These are phyloP conservation scores for Tetragnatha versicolor DNA, from an alignment of 1,140 invertebrate species.

Conservation along the genomic window DNA sequence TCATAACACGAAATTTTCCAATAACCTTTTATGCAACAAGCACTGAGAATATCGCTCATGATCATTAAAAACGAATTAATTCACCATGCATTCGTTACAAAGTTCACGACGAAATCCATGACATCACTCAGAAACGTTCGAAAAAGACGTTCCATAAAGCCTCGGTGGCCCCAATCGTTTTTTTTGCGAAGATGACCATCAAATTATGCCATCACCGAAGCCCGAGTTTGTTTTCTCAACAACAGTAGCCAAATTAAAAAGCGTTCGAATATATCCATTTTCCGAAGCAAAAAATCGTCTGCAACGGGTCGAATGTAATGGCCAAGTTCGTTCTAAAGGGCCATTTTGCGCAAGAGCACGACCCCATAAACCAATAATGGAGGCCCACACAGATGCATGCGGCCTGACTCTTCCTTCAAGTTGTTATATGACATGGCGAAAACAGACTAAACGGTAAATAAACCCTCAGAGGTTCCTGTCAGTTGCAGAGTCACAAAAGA, in stretches of 20 bases:
- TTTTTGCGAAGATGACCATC: not conserved
- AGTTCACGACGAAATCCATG: too few relatives aligned
- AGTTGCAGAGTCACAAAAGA: slow-evolving; percentile 9
- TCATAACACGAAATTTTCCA: too few relatives aligned
- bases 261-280: not conserved
- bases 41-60: too few relatives aligned
- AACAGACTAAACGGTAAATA: not conserved
- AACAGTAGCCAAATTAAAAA: not conserved
- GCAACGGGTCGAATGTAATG: not conserved
- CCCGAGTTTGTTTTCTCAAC: not conserved
- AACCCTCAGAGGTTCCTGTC: not conserved
- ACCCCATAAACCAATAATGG: slow-evolving; percentile 11
- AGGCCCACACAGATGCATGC: not conserved
- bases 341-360: not conserved
- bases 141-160: too few relatives aligned
- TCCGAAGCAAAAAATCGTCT: not conserved
- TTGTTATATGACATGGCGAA: not conserved
- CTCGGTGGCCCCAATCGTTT: slow-evolving; percentile 11
- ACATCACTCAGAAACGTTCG: too few relatives aligned
- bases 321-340: not conserved
- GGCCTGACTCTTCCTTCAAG: too few relatives aligned
- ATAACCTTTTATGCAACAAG: too few relatives aligned
- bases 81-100: too few relatives aligned
- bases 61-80: too few relatives aligned
- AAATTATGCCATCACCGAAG: too few relatives aligned